phyloP scores from a whole-genome alignment of 2,113 vertebrate species.

The Pseudorhombus dupliciocellatus region DNA sequence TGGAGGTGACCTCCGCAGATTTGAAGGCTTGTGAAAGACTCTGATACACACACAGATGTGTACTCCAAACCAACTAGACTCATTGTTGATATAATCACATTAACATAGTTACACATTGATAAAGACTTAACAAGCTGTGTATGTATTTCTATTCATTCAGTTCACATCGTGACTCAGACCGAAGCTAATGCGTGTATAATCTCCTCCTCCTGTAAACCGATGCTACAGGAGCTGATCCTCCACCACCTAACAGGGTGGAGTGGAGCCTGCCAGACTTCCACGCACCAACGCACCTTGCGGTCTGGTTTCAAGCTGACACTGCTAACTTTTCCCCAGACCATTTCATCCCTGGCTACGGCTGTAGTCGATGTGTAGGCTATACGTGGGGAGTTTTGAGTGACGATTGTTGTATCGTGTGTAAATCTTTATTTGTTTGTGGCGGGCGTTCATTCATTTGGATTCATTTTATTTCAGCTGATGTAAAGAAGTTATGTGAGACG shows the following conservation, averaged over 20 bases:
- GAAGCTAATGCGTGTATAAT: slow-evolving; percentile 17
- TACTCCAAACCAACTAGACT: slow-evolving; percentile 26
- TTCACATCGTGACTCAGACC: slow-evolving; percentile 36
- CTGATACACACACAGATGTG: slow-evolving; percentile 16
- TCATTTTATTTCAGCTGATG: slow-evolving; percentile 38
- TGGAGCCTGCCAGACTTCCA: background rate
- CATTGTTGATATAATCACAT: slow-evolving; percentile 29
- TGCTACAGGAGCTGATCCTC: slow-evolving; percentile 2
- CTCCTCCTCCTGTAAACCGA: slow-evolving; percentile 12
- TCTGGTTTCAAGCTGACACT: slow-evolving; percentile 17
- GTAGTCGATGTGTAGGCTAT: background rate
- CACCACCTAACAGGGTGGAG: slow-evolving; percentile 19
- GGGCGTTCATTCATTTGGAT: slow-evolving; percentile 23
- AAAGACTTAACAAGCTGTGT: slow-evolving; percentile 34
- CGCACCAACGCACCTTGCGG: slow-evolving; percentile 47
- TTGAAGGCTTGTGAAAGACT: slow-evolving; percentile 13
- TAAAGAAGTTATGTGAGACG: slow-evolving; percentile 11
- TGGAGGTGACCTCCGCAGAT: slow-evolving; percentile 37
- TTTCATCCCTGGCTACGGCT: slow-evolving; percentile 4
- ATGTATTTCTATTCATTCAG: slow-evolving; percentile 42
- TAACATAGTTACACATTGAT: slow-evolving; percentile 21
- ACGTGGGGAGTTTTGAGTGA: slow-evolving; percentile 11
- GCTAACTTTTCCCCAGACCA: slow-evolving; percentile 24
- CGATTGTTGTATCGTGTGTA: slow-evolving; percentile 43
- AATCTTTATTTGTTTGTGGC: slow-evolving; percentile 33